Conservation (phyloP, 2,888 invertebrate genomes). For the Gonocerus acuteangulatus region DNA sequence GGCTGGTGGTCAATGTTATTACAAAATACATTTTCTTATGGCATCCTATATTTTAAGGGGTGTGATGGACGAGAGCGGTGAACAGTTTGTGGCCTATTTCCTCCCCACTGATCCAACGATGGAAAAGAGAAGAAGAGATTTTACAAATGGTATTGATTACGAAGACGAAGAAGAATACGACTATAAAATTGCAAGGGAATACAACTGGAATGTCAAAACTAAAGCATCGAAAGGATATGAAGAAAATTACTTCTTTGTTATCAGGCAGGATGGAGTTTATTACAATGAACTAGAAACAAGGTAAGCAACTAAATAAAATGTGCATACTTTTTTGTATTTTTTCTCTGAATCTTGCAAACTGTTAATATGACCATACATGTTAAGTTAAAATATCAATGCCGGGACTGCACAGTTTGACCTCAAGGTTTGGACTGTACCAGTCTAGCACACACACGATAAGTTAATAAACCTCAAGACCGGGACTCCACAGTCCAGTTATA, state of each 20-base stretch:
- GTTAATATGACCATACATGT: background rate
- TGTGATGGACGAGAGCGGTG: conserved; percentile 98
- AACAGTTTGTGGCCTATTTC: conserved; percentile 98
- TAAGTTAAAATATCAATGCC: background rate
- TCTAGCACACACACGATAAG: no score
- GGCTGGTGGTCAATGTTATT: no score
- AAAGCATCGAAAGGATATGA: conserved; percentile 91
- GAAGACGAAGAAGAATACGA: conserved; percentile 89
- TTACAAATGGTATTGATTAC: conserved; percentile 65
- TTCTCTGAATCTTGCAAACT: no score
- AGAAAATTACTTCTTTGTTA: conserved; percentile 93
- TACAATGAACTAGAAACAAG: conserved; percentile 90
- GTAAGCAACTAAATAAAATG: conserved; percentile 42
- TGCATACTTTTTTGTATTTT: no score
- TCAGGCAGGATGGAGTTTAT: conserved; percentile 81
- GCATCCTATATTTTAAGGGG: no score
- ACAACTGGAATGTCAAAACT: conserved; percentile 99
- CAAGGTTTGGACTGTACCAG: no score
- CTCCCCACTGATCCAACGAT: conserved; percentile 89
- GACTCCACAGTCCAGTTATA: no score
- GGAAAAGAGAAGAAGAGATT: conserved; percentile 77
- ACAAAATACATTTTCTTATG: no score
- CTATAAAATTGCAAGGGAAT: conserved; percentile 94
- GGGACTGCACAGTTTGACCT: no score
- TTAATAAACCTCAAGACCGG: no score